Evolutionary conservation across 1,140 invertebrate genomes (phyloP), one percentile per base, ranked within the genome.

Genomic region (Leucophenga varia): DNA sequence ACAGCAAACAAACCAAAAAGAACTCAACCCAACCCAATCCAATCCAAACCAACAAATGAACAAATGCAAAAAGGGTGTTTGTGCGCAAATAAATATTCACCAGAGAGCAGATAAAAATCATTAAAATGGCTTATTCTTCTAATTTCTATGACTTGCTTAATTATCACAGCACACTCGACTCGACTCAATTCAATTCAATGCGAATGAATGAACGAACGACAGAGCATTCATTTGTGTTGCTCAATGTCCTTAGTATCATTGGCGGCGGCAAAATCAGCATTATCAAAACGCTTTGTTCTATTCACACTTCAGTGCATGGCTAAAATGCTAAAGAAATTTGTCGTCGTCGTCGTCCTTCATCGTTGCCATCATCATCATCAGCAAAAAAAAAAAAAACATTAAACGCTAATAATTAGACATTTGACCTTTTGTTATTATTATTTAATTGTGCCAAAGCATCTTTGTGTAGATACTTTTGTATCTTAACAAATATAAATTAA

Each of bases 61-160:
- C n/a, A n/a, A n/a, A n/a, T n/a, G 47, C 58, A 51, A 50, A 25
- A 67, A 65, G 65, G 59, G 59, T 38, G 37, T 38, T 45, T 19
- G 20, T 19, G 28, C 40, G 25, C 35, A 16, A 38, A 30, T 25
- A 25, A 25, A 25, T 25, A 25, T 25, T 49, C 53, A 52, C 55
- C 32, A 47, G 9, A 35, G 34, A 49, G 44, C n/a, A 59, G 63
- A 67, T 59, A 59, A 59, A 64, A 67, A 67, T 67, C 63, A 67
- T 67, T 61, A 63, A 67, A 67, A 67, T 67, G 59, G 55, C 53
- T 56, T n/a, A n/a, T 63, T 65, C 67, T 67, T 63, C 63, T 67
- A 67, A 67, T 67, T 67, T 67, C 63, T 59, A 67, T 67, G 63
- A 67, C 63, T 67, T 67, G 63, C 63, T 65, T 65, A 65, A 65